Evolutionary conservation across 1,140 invertebrate genomes (phyloP), one percentile per base, ranked within the genome.

Genomic region (Anadara kagoshimensis): DNA sequence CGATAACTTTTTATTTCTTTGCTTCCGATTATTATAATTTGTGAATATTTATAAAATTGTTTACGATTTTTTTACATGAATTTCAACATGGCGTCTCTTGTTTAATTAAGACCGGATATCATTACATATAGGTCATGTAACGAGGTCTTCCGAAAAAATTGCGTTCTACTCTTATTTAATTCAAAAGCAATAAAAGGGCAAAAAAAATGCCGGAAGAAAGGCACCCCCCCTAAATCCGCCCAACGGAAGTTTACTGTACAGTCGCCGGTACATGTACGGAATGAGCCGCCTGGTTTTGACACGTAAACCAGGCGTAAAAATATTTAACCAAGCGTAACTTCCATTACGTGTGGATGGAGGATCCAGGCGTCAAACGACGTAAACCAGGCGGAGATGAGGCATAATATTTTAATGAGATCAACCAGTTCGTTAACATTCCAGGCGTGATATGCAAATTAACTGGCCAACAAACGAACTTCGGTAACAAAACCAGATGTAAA

Each of bases 341-440:
- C 29, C 18, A 8, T n/a, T 26, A 26, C 8, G 29, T 7, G 12
- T 10, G 10, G 29, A 26, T 8, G 14, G 24, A 57, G 29, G 29
- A 57, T 53, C 5, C 54, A 26, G n/a, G 54, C 20, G n/a, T 57
- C 54, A 57, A 22, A 57, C 10, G n/a, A 26, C 24, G n/a, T 5
- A 57, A 26, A 57, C 20, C 24, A 57, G 24, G 16, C 5, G 54
- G 2, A 57, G 18, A n/a, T 24, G 54, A 57, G 20, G 29, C 20
- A 26, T 57, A 57, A 57, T 57, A 57, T 57, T 57, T 57, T 26
- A 57, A 57, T 57, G 5, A 57, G 54, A 57, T 57, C 14, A 26
- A 8, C 54, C 54, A 57, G 54, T 26, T 57, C 22, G 24, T 26
- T 26, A 57, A 22, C 24, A 57, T 26, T 22, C n/a, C 54, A 57